Conservation (phyloP, 2,113 vertebrate genomes). For the Hemiprocne comata region DNA sequence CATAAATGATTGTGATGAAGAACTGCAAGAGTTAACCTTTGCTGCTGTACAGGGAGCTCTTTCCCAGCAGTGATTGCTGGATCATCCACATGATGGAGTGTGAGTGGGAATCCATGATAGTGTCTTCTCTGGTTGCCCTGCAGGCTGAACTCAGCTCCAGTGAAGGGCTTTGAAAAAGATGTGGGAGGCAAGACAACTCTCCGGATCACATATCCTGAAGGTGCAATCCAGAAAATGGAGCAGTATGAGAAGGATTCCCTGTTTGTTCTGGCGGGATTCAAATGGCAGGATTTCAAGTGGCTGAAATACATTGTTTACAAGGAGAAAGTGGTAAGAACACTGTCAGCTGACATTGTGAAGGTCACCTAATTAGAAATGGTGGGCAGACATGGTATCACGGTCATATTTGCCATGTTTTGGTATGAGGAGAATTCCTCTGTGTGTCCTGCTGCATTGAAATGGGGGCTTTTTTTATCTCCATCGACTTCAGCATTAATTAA, state of each 20-base stretch:
- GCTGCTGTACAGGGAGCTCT: not conserved
- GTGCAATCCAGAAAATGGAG: slow-evolving; percentile 91
- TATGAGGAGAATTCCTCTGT: not conserved
- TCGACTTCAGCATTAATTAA: not conserved
- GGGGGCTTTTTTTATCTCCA: not conserved
- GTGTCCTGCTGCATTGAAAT: not conserved
- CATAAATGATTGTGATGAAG: not conserved
- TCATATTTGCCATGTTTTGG: not conserved
- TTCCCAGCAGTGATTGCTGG: not conserved
- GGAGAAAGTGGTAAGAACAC: slow-evolving; percentile 90
- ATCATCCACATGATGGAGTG: not conserved
- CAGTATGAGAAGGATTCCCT: slow-evolving; percentile 93
- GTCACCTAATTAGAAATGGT: not conserved
- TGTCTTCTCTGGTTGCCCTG: slow-evolving; percentile 42
- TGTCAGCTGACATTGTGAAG: not conserved
- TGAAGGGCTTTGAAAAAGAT: slow-evolving; percentile 89
- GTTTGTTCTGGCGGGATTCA: slow-evolving; percentile 96
- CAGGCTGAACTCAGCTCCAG: slow-evolving; percentile 94
- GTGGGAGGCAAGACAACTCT: slow-evolving; percentile 96
- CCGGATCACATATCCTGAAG: slow-evolving; percentile 97
- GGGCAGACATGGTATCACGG: not conserved
- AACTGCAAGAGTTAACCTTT: not conserved
- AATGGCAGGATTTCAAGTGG: slow-evolving; percentile 97
- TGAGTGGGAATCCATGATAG: not conserved
- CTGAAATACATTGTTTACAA: slow-evolving; percentile 94